Base-by-base conservation (phyloP, 2,113 vertebrate genomes). In the Coturnix japonica region DNA sequence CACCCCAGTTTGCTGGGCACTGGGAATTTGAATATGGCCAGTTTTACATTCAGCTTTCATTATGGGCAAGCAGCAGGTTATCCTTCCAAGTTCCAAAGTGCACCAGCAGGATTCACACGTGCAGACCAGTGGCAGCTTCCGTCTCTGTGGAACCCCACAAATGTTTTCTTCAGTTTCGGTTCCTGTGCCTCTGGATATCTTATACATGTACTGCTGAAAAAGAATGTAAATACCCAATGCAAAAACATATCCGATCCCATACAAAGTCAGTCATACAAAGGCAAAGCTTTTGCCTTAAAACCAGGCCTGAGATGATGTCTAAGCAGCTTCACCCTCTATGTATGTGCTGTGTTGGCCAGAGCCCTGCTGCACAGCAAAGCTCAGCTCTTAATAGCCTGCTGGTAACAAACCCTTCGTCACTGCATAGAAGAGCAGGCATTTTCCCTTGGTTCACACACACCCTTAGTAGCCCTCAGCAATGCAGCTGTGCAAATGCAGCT, bases 131-230 rank as follows among this genome's bases (percentile, higher is more conserved):
- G 60, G 51, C 75, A 90, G 76, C 61, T 95, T 90, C 86, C 0
- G 2, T 71, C 80, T 90, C 75, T 78, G 49, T 81, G 66, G 78
- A 91, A 88, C 93, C 87, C 81, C 91, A 87, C 78, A 94, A 74
- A 93, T 87, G 88, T 87, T 91, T 89, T 63, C 60, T 84, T 75
- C 69, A 39, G 44, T 96, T 95, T 96, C 88, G 87, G 88, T 95
- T 96, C 90, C 86, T 0, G 2, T 0, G 0, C 80, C 66, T 91
- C 82, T 93, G 91, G 85, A 87, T 72, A 83, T 51, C 60, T 87
- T 51, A 64, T 46, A 87, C 92, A 90, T 76, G 26, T 44, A 84
- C 5, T 11, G 74, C 80, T 94, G 66, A 94, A 94, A 84, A 17
- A 73, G 71, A 89, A 61, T 54, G 61, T 49, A 94, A 89, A 88